Base-by-base conservation (phyloP, 2,888 invertebrate species). In the Holacanthella duospinosa region DNA sequence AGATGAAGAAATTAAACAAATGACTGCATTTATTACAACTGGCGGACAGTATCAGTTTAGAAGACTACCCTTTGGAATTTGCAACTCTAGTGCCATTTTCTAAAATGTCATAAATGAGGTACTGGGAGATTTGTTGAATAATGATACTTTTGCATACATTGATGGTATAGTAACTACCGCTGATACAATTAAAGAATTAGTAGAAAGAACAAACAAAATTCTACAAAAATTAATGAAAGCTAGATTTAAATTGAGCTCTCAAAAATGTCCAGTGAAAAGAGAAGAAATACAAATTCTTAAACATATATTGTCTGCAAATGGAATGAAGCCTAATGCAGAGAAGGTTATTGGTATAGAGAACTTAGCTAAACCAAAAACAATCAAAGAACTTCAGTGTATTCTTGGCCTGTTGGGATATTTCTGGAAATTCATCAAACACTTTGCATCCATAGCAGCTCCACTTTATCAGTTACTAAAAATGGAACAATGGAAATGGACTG, bases 51-150 rank as follows among this genome's bases (percentile, higher is more conserved):
- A 29, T 28, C 48, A 28, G n/a, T 60, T 48, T 48, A 26, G 6
- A n/a, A 25, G 54, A 54, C 25, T 60, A 4, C 53, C 60, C 2
- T 60, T 60, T 54, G 60, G 60, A 48, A 27, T 60, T 24, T 19
- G 26, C 16, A 60, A 60, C 28, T 26, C 44, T 27, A 3, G 44
- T n/a, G 12, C 27, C 12, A 54, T 60, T 54, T 60, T 53, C 29
- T 54, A 60, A 60, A 26, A 48, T 27, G 28, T 28, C 2, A 21
- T 60, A 6, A 12, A 60, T 28, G 29, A 60, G 16, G 28, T 19
- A n/a, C n/a, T 60, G 25, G 2, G 16, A 3, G 53, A 28, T n/a
- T 25, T 60, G 3, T 4, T 60, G 9, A 25, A 26, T 2, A n/a
- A 28, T 4, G n/a, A 4, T n/a, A n/a, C 36, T 9, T 6, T 27